A percentile compares a stretch with the other conserved stretches of the same genome.
These are phyloP conservation scores for Macrosteles quadrilineatus DNA, from an alignment of 1,140 invertebrate species.

Conservation along the genomic window DNA sequence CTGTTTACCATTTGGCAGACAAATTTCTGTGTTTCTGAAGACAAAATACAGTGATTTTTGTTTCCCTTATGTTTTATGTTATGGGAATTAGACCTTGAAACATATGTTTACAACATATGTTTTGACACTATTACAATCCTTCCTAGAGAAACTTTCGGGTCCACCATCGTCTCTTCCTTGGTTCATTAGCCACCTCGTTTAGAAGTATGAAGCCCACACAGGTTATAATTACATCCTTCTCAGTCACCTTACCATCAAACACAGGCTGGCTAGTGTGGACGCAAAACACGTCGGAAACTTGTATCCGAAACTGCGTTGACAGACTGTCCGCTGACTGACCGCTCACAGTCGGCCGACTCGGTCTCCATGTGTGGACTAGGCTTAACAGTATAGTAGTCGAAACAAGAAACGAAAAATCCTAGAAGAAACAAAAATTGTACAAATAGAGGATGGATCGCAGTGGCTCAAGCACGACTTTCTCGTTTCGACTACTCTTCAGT, in stretches of 20 bases:
- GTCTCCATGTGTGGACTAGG: no score
- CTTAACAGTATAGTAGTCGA: not conserved
- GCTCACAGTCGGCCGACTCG: not conserved
- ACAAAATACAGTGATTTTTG: not conserved
- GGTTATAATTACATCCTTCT: not conserved
- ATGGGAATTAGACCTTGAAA: not conserved
- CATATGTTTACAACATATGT: not conserved
- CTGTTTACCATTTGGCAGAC: not conserved
- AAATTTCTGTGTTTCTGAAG: not conserved
- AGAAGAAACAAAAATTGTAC: no score
- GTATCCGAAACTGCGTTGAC: not conserved
- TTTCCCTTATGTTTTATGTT: not conserved
- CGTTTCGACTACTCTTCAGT: no score
- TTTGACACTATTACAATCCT: not conserved
- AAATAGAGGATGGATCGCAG: no score
- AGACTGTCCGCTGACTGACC: not conserved
- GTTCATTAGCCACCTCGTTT: not conserved
- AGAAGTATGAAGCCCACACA: not conserved
- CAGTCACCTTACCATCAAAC: not conserved
- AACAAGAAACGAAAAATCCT: no score
- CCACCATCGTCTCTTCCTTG: not conserved
- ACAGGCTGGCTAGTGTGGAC: not conserved
- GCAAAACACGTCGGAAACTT: not conserved
- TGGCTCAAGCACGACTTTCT: no score
- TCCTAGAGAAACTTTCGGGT: not conserved